These are phyloP conservation scores for Dinomys branickii DNA, from an alignment of 2,113 vertebrate genomes.

Conservation along the genomic window DNA sequence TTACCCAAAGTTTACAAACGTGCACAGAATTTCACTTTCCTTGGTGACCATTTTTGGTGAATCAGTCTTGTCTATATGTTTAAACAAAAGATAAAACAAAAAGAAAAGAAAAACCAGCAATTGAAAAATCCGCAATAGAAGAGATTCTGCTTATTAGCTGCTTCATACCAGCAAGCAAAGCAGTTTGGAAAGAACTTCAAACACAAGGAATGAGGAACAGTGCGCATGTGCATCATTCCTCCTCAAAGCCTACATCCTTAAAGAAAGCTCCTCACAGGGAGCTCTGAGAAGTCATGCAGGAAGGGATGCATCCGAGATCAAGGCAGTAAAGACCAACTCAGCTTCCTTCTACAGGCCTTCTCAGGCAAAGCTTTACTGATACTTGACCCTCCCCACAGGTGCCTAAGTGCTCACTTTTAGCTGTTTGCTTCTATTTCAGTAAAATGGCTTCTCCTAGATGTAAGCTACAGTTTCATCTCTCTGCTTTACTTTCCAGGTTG, in stretches of 20 bases:
- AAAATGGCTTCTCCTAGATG: not conserved
- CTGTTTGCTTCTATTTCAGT: not conserved
- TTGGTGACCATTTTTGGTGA: not conserved
- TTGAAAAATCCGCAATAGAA: not conserved
- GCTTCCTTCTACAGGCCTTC: not conserved
- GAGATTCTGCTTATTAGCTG: not conserved
- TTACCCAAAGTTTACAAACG: not conserved
- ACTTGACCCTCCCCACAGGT: not conserved
- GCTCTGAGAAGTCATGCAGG: not conserved
- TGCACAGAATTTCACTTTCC: not conserved
- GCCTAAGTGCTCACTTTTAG: not conserved
- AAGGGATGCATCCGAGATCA: not conserved
- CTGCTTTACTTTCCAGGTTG: not conserved
- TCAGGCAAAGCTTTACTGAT: not conserved
- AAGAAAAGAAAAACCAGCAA: not conserved
- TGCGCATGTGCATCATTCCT: fast-evolving
- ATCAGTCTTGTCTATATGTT: not conserved
- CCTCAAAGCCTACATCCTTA: too few relatives aligned
- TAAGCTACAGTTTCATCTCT: not conserved
- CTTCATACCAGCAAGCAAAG: not conserved
- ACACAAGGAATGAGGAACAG: not conserved
- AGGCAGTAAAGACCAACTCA: not conserved
- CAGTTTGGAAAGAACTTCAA: not conserved
- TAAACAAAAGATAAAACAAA: not conserved
- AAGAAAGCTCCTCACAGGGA: not conserved